Base-by-base conservation (phyloP, 2,113 vertebrate species). In the Chamaea fasciata region DNA sequence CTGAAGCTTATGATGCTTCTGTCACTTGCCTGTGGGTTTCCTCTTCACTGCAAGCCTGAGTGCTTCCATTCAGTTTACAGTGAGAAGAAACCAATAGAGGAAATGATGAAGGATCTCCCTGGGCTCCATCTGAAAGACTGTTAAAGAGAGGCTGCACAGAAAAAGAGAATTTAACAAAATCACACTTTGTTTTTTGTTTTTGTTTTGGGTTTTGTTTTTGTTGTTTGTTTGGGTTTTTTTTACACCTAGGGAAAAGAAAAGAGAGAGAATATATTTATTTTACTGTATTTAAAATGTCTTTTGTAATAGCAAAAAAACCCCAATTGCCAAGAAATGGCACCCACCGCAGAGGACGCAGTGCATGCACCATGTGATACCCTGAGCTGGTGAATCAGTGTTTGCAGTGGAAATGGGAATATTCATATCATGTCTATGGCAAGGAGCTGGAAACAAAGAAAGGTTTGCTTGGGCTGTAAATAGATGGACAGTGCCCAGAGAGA, bases 31-130 rank as follows among this genome's bases (percentile, higher is more conserved):
- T 67, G 24, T 80, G 91, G 81, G 77, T 85, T 96, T 95, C 77
- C 83, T 94, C 83, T 87, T 74, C 91, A 30, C 84, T 91, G 8
- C 77, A 94, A 96, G 95, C 92, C 88, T 82, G 73, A 96, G 64
- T 83, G 94, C 87, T 92, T 95, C 94, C 92, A 95, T 96, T 94
- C 94, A 93, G 81, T 91, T 94, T 95, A 94, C 81, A 87, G 78
- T 70, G 82, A 84, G 87, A 70, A 94, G 95, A 91, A 95, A 95
- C 92, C 80, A 94, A 92, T 5, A 96, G 96, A 89, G 91, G 92
- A 89, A 94, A 94, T 89, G 83, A 96, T 92, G 94, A 94, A 94
- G 83, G 92, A 83, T 87, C 70, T 92, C 96, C 94, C 94, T 79
- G 78, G 76, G 78, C 67, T 92, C 85, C 90, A 69, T 83, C 89